Conservation (phyloP, 2,888 invertebrate species). For the Drosophila nigricruria region DNA sequence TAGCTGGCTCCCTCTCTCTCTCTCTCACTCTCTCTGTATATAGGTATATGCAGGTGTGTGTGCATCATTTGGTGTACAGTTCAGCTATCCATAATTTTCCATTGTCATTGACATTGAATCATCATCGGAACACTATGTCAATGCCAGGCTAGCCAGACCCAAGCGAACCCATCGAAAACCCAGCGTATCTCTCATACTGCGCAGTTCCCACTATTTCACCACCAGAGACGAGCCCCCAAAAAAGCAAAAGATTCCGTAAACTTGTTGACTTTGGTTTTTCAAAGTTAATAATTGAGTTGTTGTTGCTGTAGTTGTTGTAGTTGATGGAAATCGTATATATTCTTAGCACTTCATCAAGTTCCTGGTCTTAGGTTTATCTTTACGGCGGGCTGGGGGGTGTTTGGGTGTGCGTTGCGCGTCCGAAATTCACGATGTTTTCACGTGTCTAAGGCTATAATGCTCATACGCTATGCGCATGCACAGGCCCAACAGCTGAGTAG, state of each 20-base stretch:
- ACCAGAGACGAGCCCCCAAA: conserved; percentile 78
- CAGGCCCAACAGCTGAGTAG: conserved; percentile 38
- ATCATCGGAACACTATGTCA: conserved; percentile 6
- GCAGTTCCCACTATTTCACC: conserved; percentile 62
- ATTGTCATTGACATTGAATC: conserved; percentile 49
- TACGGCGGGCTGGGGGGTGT: conserved; percentile 18
- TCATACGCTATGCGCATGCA: conserved; percentile 62
- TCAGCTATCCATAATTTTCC: conserved; percentile 31
- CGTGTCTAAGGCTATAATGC: conserved; percentile 48
- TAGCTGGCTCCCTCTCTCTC: conserved; percentile 2
- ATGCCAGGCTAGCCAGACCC: background rate
- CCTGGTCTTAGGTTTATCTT: conserved; percentile 37
- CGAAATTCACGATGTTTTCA: conserved; percentile 66
- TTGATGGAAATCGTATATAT: background rate
- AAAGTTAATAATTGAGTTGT: conserved; percentile 6
- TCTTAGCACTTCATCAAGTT: conserved; percentile 10
- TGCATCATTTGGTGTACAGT: conserved; percentile 29
- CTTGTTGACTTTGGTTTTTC: conserved; percentile 32
- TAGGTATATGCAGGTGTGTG: conserved; percentile 4
- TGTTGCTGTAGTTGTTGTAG: background rate
- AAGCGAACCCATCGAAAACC: background rate
- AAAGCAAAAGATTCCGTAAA: background rate
- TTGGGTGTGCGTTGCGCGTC: conserved; percentile 51
- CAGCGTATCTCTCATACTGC: conserved; percentile 10
- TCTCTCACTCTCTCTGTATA: background rate